Evolutionary conservation across 2,888 invertebrate species (phyloP).

Genomic region (Agrochola macilenta): DNA sequence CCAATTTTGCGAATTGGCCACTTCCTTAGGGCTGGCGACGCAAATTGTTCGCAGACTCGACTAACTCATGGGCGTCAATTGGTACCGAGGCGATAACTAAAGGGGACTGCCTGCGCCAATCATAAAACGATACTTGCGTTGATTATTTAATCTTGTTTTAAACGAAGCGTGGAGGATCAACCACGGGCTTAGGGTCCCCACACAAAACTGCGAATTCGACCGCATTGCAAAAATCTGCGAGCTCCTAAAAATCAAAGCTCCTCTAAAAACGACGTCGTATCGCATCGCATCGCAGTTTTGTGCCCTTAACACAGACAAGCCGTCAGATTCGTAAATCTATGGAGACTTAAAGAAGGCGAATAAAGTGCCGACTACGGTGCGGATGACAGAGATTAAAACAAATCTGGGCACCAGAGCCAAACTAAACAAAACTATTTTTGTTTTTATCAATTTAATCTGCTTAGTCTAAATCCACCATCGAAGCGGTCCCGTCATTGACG

Average conservation of each 20-base stretch:
- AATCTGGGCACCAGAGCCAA: not conserved
- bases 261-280: too few species aligned
- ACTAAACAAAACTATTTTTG: conserved; percentile 6
- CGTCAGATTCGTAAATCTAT: not conserved
- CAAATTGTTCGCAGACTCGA: conserved; percentile 78
- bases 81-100: conserved; percentile 71
- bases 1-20: conserved; percentile 84
- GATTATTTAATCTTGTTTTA: conserved; percentile 16
- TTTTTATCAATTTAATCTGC: conserved; percentile 42
- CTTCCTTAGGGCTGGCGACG: conserved; percentile 81
- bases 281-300: too few species aligned
- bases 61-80: conserved; percentile 71
- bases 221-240: too few species aligned
- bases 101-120: conserved; percentile 71
- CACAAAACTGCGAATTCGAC: too few species aligned
- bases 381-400: not conserved
- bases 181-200: too few species aligned
- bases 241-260: too few species aligned
- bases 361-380: conserved; percentile 19
- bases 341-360: not conserved
- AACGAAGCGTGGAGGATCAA: not conserved
- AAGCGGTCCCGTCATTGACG: not conserved
- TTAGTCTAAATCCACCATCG: conserved; percentile 15
- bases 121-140: conserved; percentile 44
- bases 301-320: not conserved